Conservation (phyloP, 2,113 vertebrate genomes). For the Eleginops maclovinus region DNA sequence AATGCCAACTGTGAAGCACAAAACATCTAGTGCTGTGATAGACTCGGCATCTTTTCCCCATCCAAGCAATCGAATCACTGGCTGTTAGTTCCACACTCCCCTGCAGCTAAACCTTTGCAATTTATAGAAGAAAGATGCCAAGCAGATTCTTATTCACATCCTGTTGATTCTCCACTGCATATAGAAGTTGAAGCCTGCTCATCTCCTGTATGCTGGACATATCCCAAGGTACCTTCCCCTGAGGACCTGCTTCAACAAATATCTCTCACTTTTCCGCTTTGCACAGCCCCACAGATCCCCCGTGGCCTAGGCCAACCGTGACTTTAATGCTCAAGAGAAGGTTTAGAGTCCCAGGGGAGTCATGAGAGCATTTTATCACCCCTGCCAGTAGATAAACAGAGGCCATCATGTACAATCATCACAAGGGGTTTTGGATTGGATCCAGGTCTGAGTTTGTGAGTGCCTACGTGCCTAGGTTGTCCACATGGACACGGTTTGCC, state of each 20-base stretch:
- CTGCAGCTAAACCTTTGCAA: neutral
- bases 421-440: slow-evolving; percentile 52
- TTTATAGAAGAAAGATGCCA: neutral
- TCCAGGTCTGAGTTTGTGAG: slow-evolving; percentile 36
- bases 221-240: slow-evolving; percentile 10
- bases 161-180: slow-evolving; percentile 3
- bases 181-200: neutral
- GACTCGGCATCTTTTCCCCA: neutral
- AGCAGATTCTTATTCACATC: neutral
- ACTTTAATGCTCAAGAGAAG: slow-evolving; percentile 44
- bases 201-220: slow-evolving; percentile 1
- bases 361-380: slow-evolving; percentile 69
- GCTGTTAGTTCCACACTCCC: neutral
- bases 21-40: slow-evolving; percentile 9
- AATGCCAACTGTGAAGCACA: slow-evolving; percentile 28
- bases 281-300: neutral
- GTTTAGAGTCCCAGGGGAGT: slow-evolving; percentile 52
- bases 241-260: slow-evolving; percentile 11
- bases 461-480: slow-evolving; percentile 1
- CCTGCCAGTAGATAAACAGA: slow-evolving; percentile 62
- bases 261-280: slow-evolving; percentile 13
- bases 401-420: slow-evolving; percentile 44
- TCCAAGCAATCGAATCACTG: neutral
- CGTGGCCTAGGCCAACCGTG: slow-evolving; percentile 29
- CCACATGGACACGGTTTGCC: slow-evolving; percentile 15